These are phyloP conservation scores for Phortica magna DNA, from an alignment of 2,888 invertebrate species.

Conservation along the genomic window DNA sequence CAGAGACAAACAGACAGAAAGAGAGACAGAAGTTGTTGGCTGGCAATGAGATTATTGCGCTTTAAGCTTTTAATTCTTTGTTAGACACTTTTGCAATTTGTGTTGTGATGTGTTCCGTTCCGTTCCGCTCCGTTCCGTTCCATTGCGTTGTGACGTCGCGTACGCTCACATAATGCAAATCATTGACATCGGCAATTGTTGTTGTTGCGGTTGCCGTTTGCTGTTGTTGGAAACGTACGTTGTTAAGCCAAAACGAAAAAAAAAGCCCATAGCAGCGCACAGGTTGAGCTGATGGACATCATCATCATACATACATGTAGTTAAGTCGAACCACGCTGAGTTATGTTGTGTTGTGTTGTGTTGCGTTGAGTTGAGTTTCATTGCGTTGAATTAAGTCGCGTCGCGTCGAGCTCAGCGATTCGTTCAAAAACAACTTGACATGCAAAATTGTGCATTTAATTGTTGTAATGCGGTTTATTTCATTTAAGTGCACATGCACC, in stretches of 20 bases:
- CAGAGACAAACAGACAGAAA: conserved; percentile 15
- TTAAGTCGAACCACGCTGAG: too few species aligned
- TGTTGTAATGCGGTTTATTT: conserved; percentile 23
- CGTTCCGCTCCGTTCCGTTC: too few species aligned
- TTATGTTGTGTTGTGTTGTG: too few species aligned
- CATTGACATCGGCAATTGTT: not conserved
- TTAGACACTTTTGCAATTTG: conserved; percentile 63
- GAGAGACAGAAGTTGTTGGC: not conserved
- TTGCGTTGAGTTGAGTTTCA: too few species aligned
- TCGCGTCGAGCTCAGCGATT: too few species aligned
- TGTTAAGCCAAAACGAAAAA: conserved; percentile 1
- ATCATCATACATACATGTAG: not conserved
- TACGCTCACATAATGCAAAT: not conserved
- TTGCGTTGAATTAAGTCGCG: too few species aligned
- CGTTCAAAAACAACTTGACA: not conserved
- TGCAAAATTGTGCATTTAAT: conserved; percentile 26
- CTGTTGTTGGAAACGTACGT: not conserved
- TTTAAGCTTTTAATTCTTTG: conserved; percentile 70
- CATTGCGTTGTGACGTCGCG: too few species aligned
- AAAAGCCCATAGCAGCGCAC: not conserved
- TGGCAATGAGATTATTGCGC: conserved; percentile 61
- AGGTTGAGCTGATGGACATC: not conserved
- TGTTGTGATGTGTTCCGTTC: not conserved
- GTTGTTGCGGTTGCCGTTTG: too few species aligned
- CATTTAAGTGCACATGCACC: not conserved